Conservation (phyloP, 2,113 vertebrate genomes). For the Ceyx melanurus region DNA sequence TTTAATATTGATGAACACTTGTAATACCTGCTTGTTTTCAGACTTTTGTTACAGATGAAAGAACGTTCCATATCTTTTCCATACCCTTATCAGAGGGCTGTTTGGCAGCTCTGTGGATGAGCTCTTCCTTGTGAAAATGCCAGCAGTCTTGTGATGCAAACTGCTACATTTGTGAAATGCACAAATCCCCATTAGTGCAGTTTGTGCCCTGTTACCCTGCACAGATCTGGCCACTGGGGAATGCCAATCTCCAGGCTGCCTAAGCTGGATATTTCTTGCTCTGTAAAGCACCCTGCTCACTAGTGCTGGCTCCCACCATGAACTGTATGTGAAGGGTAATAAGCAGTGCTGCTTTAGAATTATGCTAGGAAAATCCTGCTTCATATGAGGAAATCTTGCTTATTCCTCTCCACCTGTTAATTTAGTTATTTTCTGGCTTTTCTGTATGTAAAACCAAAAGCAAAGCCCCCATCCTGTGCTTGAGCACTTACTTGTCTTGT, state of each 20-base stretch:
- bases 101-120: background rate
- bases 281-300: background rate
- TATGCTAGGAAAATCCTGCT: background rate
- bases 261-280: background rate
- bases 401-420: background rate
- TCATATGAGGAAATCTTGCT: fast-evolving
- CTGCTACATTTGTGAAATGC: background rate
- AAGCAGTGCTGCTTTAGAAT: background rate
- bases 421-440: background rate
- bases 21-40: background rate
- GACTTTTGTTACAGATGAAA: background rate
- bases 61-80: background rate
- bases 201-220: background rate
- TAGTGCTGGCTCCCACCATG: background rate
- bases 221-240: background rate
- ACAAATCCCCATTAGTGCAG: background rate
- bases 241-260: background rate
- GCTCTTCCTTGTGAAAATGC: background rate
- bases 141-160: background rate
- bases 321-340: no score
- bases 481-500: fast-evolving
- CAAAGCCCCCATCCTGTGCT: background rate
- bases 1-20: slow-evolving; percentile 32
- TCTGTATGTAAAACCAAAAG: background rate
- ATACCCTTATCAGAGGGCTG: background rate